Evolutionary conservation across 2,797 vertebrate genomes (phyloP).

Genomic region (Channa striata): DNA sequence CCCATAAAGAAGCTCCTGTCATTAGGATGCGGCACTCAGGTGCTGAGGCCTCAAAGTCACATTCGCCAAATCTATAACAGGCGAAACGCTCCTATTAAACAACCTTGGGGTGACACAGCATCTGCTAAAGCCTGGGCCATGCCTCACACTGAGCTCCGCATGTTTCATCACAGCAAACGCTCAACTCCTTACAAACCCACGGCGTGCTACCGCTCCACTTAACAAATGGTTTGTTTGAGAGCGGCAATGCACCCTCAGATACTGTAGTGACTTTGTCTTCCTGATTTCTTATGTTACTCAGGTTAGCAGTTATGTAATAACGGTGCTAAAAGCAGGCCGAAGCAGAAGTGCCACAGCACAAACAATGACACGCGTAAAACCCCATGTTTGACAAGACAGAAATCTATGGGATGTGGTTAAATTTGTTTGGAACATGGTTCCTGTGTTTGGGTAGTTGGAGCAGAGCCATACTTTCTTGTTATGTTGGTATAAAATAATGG

Average conservation of each 20-base stretch:
- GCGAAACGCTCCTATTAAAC: constrained; percentile 58
- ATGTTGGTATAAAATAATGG: not conserved
- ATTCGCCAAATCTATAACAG: constrained; percentile 50
- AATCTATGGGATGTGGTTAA: not conserved
- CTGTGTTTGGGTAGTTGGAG: constrained; percentile 9
- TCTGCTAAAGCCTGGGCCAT: constrained; percentile 29
- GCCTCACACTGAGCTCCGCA: constrained; percentile 36
- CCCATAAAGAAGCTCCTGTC: constrained; percentile 7
- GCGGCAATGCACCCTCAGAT: constrained; percentile 20
- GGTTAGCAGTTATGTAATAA: constrained; percentile 42
- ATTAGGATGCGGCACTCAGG: constrained; percentile 18
- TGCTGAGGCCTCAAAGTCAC: constrained; percentile 24
- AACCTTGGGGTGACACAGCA: constrained; percentile 61
- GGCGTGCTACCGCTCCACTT: constrained; percentile 7
- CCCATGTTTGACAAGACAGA: not conserved
- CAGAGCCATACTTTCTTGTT: not conserved
- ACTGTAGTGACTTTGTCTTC: constrained; percentile 21
- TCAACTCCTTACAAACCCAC: not conserved
- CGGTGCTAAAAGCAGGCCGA: constrained; percentile 30
- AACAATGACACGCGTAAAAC: constrained; percentile 17
- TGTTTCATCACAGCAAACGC: constrained; percentile 51
- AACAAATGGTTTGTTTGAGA: constrained; percentile 50
- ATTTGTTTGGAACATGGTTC: not conserved
- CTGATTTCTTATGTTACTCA: constrained; percentile 37
- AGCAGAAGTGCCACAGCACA: constrained; percentile 11